A percentile compares a stretch with the other conserved stretches of the same genome.
These are phyloP conservation scores for Lottia gigantea DNA, from an alignment of 2,888 invertebrate species.

Conservation along the genomic window DNA sequence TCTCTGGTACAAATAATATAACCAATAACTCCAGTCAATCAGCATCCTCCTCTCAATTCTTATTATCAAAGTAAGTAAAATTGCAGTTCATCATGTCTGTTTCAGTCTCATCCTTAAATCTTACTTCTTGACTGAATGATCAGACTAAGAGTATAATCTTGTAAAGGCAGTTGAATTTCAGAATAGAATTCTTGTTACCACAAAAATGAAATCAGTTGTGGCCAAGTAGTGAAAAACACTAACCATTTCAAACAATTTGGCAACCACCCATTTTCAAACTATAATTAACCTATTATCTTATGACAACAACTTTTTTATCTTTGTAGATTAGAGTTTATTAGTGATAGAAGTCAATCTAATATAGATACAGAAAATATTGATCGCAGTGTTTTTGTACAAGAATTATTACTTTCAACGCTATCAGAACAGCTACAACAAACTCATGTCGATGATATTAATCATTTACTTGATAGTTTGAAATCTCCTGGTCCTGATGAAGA, in stretches of 20 bases:
- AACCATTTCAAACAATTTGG: too few species aligned
- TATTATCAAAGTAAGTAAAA: slow-evolving; percentile 69
- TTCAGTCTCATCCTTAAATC: too few species aligned
- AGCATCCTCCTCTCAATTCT: slow-evolving; percentile 56
- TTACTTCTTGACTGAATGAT: too few species aligned
- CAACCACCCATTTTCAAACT: background rate
- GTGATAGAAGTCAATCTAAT: slow-evolving; percentile 30
- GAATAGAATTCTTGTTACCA: too few species aligned
- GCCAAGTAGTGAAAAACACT: too few species aligned
- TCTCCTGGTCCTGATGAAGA: slow-evolving; percentile 34
- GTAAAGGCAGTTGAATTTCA: too few species aligned
- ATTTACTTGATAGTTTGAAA: slow-evolving; percentile 35
- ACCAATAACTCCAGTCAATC: slow-evolving; percentile 28
- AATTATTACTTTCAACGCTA: slow-evolving; percentile 76
- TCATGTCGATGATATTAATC: slow-evolving; percentile 37
- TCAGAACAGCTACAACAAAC: slow-evolving; percentile 63
- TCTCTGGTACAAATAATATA: slow-evolving; percentile 31
- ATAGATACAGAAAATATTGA: slow-evolving; percentile 70
- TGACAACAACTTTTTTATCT: background rate
- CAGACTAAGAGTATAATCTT: too few species aligned
- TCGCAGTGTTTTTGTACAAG: slow-evolving; percentile 78
- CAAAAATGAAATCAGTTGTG: too few species aligned
- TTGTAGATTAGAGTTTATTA: background rate
- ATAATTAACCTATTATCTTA: background rate
- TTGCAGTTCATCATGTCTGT: too few species aligned